phyloP scores from a whole-genome alignment of 2,888 invertebrate genomes.

The Pseudococcus longispinus region DNA sequence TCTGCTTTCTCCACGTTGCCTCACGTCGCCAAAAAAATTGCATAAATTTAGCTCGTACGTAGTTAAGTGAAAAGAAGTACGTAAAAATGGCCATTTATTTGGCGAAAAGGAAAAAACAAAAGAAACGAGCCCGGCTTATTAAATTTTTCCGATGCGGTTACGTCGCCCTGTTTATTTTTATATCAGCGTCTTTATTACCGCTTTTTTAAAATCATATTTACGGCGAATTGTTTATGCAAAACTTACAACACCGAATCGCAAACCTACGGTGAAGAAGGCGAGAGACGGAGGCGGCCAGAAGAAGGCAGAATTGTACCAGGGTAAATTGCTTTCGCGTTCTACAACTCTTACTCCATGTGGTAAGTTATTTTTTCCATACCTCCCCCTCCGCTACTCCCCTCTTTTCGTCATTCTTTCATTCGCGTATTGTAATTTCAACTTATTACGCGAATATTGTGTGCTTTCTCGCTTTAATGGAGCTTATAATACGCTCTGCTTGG shows the following conservation, averaged over 20 bases:
- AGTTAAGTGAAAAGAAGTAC: conserved; percentile 24
- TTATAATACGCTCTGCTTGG: background rate
- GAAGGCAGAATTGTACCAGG: background rate
- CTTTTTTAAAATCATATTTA: conserved; percentile 28
- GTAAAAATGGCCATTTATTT: conserved; percentile 24
- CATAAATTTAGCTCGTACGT: conserved; percentile 1
- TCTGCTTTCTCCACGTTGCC: background rate
- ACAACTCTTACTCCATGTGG: background rate
- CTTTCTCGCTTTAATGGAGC: background rate
- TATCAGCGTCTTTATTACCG: background rate
- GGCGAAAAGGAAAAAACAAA: background rate
- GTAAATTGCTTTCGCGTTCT: background rate
- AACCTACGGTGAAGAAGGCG: too few relatives aligned
- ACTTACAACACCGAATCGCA: conserved; percentile 26
- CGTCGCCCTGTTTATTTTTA: background rate
- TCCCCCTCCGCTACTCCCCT: background rate
- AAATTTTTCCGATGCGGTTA: conserved; percentile 28
- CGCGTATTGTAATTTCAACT: background rate
- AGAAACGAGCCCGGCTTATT: background rate
- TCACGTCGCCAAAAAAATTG: background rate
- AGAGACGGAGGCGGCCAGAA: background rate
- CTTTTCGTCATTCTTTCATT: background rate
- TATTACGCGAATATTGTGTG: background rate
- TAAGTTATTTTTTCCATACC: background rate
- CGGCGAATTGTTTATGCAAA: conserved; percentile 28